Evolutionary conservation across 1,140 invertebrate genomes (phyloP).

Genomic region (Oncopeltus fasciatus): DNA sequence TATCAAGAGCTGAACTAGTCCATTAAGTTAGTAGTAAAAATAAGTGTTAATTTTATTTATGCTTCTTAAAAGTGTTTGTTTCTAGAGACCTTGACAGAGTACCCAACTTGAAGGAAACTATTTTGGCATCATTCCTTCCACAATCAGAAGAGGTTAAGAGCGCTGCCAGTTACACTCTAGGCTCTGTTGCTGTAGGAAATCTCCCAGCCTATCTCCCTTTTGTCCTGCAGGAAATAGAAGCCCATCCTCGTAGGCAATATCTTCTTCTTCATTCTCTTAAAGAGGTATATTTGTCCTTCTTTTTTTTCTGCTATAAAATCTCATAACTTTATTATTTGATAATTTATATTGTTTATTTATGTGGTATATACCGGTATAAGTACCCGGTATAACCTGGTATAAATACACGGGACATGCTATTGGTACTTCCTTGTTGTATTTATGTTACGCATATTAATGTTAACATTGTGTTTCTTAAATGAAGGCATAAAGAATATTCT

Average conservation of each 20-base stretch:
- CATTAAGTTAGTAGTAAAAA: conserved; percentile 2
- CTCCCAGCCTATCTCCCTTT: conserved; percentile 85
- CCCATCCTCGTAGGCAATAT: conserved; percentile 87
- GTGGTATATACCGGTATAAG: too few relatives aligned
- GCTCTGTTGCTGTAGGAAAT: conserved; percentile 89
- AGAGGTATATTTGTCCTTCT: conserved; percentile 54
- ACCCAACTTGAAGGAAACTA: conserved; percentile 52
- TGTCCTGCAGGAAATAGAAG: conserved; percentile 84
- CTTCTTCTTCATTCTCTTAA: conserved; percentile 90
- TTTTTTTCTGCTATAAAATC: too few relatives aligned
- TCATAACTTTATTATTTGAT: too few relatives aligned
- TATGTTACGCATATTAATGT: too few relatives aligned
- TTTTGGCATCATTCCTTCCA: conserved; percentile 59
- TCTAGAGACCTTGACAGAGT: conserved; percentile 74
- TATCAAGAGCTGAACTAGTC: too few relatives aligned
- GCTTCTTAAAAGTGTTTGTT: conserved; percentile 12
- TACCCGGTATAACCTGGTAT: too few relatives aligned
- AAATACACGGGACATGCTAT: too few relatives aligned
- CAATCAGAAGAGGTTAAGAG: conserved; percentile 82
- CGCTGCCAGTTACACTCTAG: conserved; percentile 89
- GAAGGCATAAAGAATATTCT: too few relatives aligned
- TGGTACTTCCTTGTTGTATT: too few relatives aligned
- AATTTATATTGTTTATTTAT: too few relatives aligned
- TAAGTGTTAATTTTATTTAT: neutral
- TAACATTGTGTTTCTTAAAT: too few relatives aligned